Base-by-base conservation (phyloP, 2,888 invertebrate genomes). In the Volucella zonaria region DNA sequence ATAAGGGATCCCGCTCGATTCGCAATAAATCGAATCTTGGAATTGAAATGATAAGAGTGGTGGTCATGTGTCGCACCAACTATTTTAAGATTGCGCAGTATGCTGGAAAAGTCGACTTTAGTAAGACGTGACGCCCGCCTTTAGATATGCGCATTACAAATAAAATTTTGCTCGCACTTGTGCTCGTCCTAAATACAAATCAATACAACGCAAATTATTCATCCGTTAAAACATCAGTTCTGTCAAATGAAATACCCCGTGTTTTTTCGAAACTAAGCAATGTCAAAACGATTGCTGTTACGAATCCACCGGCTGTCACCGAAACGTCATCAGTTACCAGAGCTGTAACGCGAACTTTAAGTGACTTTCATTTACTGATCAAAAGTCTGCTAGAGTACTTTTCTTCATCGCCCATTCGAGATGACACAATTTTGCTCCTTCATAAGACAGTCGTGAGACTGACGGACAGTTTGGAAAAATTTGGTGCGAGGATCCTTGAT, bases 401-500 rank as follows among this genome's bases (percentile, higher is more conserved):
- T 14, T 18, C 52, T 2, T 56, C 77, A 1, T 73, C 81, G 0
- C 85, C 76, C 0, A 73, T 85, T 3, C 81, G 81, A 9, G 71
- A 81, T 66, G 85, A 88, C 31, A 78, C 87, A 0, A 67, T 86
- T 8, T 54, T 75, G 8, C 75, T 88, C 2, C 61, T 88, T 4
- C 61, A 45, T n/a, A 87, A 86, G 52, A 71, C 89, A 6, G 51
- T 87, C 15, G 74, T 74, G 14, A 79, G 81, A 3, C 67, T 89
- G 4, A 66, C 87, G 0, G 77, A 78, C 15, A 87, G 86, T 10
- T 70, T 89, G 12, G 87, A 86, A 42, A 52, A 74, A 4, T 77
- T 89, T 9, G 73, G 86, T 4, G 80, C 82, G 2, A 83, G 86
- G 54, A 61, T 89, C 31, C 52, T 87, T 0, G 70, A 87, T 45